These are phyloP conservation scores for Sipha maydis DNA, from an alignment of 2,888 invertebrate genomes.

Conservation along the genomic window DNA sequence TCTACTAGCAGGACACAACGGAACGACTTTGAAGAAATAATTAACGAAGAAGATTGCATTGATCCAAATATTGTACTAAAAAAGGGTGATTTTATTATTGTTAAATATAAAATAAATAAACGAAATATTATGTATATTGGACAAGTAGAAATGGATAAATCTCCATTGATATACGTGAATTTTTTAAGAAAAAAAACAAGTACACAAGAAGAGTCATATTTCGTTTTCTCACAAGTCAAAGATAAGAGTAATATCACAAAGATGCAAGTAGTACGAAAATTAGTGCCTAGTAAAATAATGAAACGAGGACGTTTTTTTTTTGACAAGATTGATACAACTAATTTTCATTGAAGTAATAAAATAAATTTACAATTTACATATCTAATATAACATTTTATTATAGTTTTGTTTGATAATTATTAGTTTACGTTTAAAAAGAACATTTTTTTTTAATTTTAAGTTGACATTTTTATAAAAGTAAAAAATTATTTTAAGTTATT, in stretches of 20 bases:
- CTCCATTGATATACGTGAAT: not conserved
- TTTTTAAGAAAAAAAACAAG: not conserved
- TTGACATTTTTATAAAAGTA: too few species aligned
- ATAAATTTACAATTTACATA: not conserved
- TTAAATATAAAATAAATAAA: slow-evolving; percentile 18
- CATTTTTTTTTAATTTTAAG: too few species aligned
- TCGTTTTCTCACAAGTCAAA: slow-evolving; percentile 11
- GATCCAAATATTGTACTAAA: too few species aligned
- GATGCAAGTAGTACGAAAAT: not conserved
- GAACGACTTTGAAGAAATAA: too few species aligned
- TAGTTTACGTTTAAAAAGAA: not conserved
- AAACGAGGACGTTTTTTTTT: slow-evolving; percentile 10
- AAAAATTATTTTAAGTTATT: too few species aligned
- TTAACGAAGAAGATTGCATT: too few species aligned
- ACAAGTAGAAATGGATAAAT: not conserved
- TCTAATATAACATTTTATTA: not conserved
- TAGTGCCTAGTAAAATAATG: slow-evolving; percentile 3
- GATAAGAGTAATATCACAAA: slow-evolving; percentile 4
- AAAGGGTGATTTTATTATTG: too few species aligned
- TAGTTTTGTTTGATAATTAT: not conserved
- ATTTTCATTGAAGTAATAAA: not conserved
- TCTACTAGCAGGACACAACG: too few species aligned
- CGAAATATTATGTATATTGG: slow-evolving; percentile 4
- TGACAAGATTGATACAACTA: not conserved
- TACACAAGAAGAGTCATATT: not conserved